Conservation (phyloP, 2,113 vertebrate species). For the Eonycteris spelaea region DNA sequence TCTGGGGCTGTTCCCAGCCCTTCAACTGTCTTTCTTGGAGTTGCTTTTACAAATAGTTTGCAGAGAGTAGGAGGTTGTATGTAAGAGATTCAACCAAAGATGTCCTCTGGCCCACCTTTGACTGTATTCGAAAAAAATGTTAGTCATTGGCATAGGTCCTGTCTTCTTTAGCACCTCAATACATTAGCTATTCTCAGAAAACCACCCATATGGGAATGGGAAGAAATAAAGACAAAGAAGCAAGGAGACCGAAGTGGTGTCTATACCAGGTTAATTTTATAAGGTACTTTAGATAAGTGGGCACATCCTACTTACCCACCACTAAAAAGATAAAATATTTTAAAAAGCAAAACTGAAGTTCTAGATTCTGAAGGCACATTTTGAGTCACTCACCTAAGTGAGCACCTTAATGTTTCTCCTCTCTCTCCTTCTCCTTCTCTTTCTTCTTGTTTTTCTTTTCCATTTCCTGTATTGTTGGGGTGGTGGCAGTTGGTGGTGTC, state of each 20-base stretch:
- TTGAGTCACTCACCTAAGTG: neutral
- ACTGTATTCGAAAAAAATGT: neutral
- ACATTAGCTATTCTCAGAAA: neutral
- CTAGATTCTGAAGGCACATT: neutral
- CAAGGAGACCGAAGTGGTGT: neutral
- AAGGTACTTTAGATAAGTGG: neutral
- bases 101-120: neutral
- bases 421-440: neutral
- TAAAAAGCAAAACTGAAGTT: neutral
- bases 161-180: neutral
- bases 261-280: neutral
- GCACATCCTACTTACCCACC: accelerated
- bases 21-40: neutral
- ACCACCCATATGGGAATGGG: neutral
- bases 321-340: neutral
- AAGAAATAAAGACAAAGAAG: neutral
- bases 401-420: neutral
- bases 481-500: too few species aligned
- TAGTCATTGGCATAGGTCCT: too few species aligned
- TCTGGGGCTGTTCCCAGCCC: slow-evolving; percentile 33
- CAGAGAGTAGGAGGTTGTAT: neutral
- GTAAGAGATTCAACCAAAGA: neutral
- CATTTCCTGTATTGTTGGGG: neutral
- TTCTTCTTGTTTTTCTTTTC: neutral
- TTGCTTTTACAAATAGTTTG: neutral